Evolutionary conservation across 2,113 vertebrate genomes (phyloP).

Genomic region (Phalacrocorax aristotelis): DNA sequence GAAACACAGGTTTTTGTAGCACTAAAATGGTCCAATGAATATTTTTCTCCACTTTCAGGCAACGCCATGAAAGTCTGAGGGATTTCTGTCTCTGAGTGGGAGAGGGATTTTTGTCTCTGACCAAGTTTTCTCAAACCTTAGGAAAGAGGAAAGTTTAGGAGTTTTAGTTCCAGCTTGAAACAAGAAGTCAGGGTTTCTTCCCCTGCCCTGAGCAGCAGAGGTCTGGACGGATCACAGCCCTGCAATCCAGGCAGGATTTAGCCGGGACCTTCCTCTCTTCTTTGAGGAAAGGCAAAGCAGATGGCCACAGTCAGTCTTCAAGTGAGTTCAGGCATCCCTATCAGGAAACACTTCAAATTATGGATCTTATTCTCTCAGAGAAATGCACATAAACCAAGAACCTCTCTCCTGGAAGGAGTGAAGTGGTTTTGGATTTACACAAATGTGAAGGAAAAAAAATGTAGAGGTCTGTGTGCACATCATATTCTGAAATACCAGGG

Average conservation of each 20-base stretch:
- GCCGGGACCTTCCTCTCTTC: background rate
- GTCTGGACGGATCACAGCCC: background rate
- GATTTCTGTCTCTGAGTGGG: background rate
- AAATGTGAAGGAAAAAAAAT: background rate
- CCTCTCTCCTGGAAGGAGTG: background rate
- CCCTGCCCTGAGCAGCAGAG: background rate
- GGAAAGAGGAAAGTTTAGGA: background rate
- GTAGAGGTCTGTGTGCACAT: background rate
- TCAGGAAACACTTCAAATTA: background rate
- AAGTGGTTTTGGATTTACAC: background rate
- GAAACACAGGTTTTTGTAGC: background rate
- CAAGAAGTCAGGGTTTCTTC: background rate
- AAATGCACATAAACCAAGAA: background rate
- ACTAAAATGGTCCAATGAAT: rapidly evolving
- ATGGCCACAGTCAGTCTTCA: background rate
- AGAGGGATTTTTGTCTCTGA: background rate
- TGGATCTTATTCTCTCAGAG: background rate
- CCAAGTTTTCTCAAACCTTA: background rate
- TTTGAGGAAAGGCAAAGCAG: background rate
- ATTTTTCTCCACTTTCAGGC: background rate
- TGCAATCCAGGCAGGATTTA: background rate
- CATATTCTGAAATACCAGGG: background rate
- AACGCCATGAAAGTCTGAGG: background rate
- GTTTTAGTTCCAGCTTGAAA: background rate
- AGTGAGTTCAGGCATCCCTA: background rate